Base-by-base conservation (phyloP, 1,140 invertebrate species). In the Drosophila bocki region DNA sequence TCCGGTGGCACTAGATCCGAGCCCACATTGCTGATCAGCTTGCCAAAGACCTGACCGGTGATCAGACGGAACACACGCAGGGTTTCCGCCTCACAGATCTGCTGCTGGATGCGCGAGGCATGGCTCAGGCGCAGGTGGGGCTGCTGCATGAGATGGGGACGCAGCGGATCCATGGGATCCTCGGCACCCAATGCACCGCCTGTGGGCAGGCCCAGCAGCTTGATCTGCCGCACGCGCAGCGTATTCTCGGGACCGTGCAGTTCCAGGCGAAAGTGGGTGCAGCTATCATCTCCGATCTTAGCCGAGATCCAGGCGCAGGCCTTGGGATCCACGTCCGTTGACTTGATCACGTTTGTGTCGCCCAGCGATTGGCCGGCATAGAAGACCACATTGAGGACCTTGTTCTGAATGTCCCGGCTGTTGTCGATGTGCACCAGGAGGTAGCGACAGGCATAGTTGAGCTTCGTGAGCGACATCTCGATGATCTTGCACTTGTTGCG, bases 351-450 rank as follows among this genome's bases (percentile, higher is more conserved):
- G 22, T 95, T 94, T 83, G 98, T 93, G 79, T 99, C 97, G 67
- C 98, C 97, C 9, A 94, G 93, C 82, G 96, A 96, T 53, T 95
- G 93, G 4, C 98, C 97, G 54, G 96, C 96, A 92, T 96, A 96
- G 90, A 98, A 98, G 8, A 95, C 95, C 7, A 98, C 95, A 75
- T 95, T 95, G 5, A 96, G 95, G 1, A 98, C 97, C 94, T 98
- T 99, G 86, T 98, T 98, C 97, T 98, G 74, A 68, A 98, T 94
- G 93, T 99, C 98, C 50, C 98, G 94, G 74, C 97, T 97, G 85
- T 99, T 99, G 91, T 99, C 98, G 60, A 99, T 96, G 82, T 99
- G 98, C 32, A 99, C 95, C 78, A 97, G 97, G 4, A 98, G 92
- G 37, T 91, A 79, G 42, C 93, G 93, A 60, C 93, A 94, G 12